A percentile compares a stretch with the other conserved stretches of the same genome.
These are phyloP conservation scores for Dipodomys merriami DNA, from an alignment of 2,113 vertebrate species.

Conservation along the genomic window DNA sequence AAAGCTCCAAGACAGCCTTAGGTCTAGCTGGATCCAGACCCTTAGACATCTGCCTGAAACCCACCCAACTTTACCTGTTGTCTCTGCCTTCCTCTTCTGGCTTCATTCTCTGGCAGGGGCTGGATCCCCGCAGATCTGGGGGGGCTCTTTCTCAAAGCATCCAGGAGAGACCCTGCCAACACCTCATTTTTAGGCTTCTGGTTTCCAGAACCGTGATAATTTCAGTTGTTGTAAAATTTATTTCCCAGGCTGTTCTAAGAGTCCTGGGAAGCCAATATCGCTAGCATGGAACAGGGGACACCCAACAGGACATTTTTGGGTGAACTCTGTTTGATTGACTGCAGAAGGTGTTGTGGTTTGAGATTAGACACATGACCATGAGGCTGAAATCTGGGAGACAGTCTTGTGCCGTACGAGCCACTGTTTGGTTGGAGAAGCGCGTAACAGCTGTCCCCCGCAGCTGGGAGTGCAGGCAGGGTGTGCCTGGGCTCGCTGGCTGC, in stretches of 20 bases:
- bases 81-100: not conserved
- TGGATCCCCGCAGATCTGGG: too few relatives aligned
- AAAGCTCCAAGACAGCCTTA: not conserved
- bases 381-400: not conserved
- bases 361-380: too few relatives aligned
- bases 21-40: slow-evolving; percentile 39
- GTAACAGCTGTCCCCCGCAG: not conserved
- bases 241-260: too few relatives aligned
- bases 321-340: not conserved
- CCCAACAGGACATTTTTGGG: not conserved
- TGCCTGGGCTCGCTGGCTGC: not conserved
- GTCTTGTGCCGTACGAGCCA: not conserved
- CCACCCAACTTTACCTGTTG: too few relatives aligned
- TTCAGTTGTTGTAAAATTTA: not conserved
- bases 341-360: not conserved
- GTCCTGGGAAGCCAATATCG: not conserved
- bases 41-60: not conserved
- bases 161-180: not conserved
- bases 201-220: too few relatives aligned
- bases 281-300: not conserved
- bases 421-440: not conserved
- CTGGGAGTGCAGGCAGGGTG: not conserved
- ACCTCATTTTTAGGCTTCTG: not conserved
- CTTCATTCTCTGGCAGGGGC: not conserved
- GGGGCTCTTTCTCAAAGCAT: not conserved